A percentile compares a stretch with the other conserved stretches of the same genome.
phyloP scores from a whole-genome alignment of 2,113 vertebrate genomes.

The Bubo scandiacus region DNA sequence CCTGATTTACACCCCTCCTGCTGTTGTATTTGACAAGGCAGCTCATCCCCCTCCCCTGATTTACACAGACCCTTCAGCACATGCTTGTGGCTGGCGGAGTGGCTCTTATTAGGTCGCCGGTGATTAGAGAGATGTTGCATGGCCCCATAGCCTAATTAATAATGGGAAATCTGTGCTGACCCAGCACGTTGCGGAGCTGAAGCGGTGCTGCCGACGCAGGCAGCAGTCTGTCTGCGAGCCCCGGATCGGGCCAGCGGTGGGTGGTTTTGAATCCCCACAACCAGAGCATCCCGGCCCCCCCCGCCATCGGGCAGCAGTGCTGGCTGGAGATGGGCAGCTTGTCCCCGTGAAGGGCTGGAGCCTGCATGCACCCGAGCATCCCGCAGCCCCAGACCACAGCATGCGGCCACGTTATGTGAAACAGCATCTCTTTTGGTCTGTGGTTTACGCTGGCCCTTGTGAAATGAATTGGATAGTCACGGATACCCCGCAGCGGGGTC shows the following conservation, averaged over 20 bases:
- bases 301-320: background rate
- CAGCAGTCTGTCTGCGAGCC: background rate
- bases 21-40: background rate
- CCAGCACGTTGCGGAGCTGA: background rate
- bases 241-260: fast-evolving
- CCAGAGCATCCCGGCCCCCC: fast-evolving
- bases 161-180: background rate
- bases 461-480: background rate
- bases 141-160: background rate
- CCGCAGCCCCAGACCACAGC: background rate
- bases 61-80: background rate
- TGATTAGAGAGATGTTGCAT: background rate
- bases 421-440: background rate
- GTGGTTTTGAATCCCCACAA: background rate
- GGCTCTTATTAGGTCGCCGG: background rate
- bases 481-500: background rate
- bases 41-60: background rate
- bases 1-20: background rate
- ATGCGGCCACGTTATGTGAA: no score
- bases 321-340: background rate
- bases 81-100: background rate
- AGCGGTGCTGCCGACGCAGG: background rate
- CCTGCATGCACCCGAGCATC: fast-evolving
- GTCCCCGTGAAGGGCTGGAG: background rate
- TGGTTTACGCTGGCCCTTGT: background rate